A percentile compares a stretch with the other conserved stretches of the same genome.
Conservation (phyloP, 2,113 vertebrate species). For the Limnothrissa miodon region DNA sequence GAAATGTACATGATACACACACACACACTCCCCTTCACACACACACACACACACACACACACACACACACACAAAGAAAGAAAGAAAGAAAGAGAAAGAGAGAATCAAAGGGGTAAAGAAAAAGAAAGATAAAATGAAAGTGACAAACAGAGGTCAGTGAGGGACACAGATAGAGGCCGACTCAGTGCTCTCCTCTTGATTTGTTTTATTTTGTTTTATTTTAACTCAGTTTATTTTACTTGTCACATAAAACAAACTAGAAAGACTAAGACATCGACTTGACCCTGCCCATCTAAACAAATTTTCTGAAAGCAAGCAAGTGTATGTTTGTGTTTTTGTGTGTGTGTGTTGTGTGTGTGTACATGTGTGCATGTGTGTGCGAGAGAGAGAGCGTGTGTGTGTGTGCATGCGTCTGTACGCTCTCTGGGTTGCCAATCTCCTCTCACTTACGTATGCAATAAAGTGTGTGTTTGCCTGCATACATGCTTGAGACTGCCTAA, state of each 20-base stretch:
- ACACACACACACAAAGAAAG: slow-evolving; percentile 1
- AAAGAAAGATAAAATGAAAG: no score
- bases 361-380: no score
- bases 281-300: not conserved
- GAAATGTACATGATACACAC: not conserved
- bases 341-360: no score
- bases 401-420: not conserved
- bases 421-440: not conserved
- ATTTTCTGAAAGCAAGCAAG: not conserved
- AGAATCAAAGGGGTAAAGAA: no score
- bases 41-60: slow-evolving; percentile 16
- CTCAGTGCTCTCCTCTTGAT: slow-evolving; percentile 5
- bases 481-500: not conserved
- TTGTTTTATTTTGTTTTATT: no score
- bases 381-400: no score
- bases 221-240: not conserved
- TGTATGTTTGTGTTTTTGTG: no score
- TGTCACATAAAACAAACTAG: not conserved
- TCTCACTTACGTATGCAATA: not conserved
- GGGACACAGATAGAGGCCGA: no score
- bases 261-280: not conserved
- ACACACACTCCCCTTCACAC: not conserved
- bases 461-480: not conserved
- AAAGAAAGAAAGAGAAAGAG: no score
- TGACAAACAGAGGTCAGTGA: no score